These are phyloP conservation scores for Pipistrellus kuhlii DNA, from an alignment of 2,797 vertebrate genomes.

Conservation along the genomic window DNA sequence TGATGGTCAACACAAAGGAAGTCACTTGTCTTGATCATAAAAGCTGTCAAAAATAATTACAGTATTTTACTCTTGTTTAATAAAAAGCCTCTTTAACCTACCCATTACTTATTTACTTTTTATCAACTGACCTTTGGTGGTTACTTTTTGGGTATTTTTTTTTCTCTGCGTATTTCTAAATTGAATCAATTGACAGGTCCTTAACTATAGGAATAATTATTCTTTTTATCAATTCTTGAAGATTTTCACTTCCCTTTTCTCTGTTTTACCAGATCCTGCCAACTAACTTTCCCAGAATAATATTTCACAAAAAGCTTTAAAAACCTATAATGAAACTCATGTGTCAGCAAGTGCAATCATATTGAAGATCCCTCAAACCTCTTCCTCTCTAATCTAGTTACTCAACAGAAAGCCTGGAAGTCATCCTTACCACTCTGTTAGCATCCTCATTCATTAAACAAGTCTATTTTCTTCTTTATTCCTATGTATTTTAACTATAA, in stretches of 20 bases:
- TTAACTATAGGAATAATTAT: background rate
- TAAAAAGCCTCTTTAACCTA: background rate
- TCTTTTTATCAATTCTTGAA: background rate
- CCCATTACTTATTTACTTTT: background rate
- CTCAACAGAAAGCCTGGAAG: background rate
- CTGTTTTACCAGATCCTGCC: background rate
- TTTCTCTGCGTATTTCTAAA: background rate
- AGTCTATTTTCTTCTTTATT: background rate
- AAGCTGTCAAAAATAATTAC: background rate
- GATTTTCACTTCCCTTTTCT: background rate
- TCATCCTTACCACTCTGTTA: background rate
- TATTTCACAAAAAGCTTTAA: background rate
- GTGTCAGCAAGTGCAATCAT: background rate
- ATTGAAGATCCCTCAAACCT: background rate
- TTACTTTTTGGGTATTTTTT: background rate
- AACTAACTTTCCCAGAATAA: background rate
- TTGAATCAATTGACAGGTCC: background rate
- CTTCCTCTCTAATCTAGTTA: background rate
- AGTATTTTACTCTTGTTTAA: background rate
- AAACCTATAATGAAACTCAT: background rate
- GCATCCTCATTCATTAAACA: background rate
- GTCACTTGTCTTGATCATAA: background rate
- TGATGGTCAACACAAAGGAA: background rate
- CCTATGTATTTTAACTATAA: background rate
- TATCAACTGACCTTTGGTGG: background rate